These are phyloP conservation scores for Rhynchotus rufescens DNA, from an alignment of 2,797 vertebrate species.

Conservation along the genomic window DNA sequence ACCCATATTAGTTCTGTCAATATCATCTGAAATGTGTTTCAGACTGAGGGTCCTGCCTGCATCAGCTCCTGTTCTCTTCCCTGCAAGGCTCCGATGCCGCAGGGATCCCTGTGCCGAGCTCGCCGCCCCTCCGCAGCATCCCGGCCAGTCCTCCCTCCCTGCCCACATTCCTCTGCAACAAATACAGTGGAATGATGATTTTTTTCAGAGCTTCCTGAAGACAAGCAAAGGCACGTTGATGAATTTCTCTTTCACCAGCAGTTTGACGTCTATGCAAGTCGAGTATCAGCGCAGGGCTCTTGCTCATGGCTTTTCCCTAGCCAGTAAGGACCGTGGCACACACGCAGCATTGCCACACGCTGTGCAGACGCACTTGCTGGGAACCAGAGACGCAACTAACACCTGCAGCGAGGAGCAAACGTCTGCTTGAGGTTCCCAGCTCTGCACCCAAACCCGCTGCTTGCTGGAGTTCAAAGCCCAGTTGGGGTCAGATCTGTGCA, in stretches of 20 bases:
- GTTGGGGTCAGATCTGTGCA: neutral
- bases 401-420: neutral
- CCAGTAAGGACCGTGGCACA: neutral
- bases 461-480: neutral
- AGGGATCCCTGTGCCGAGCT: no score
- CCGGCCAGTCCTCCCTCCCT: no score
- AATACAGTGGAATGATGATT: neutral
- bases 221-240: neutral
- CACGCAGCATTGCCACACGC: no score
- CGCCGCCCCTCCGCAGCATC: no score
- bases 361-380: no score
- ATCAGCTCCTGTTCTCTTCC: neutral
- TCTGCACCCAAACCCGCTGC: neutral
- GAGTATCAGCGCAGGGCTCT: neutral
- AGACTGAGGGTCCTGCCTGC: neutral
- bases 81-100: neutral
- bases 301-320: neutral
- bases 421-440: no score
- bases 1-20: neutral
- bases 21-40: neutral
- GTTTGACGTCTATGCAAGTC: neutral
- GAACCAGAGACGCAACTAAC: no score
- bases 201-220: neutral
- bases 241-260: neutral
- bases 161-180: neutral